Conservation (phyloP, 2,113 vertebrate species). For the Hystrix cristata region DNA sequence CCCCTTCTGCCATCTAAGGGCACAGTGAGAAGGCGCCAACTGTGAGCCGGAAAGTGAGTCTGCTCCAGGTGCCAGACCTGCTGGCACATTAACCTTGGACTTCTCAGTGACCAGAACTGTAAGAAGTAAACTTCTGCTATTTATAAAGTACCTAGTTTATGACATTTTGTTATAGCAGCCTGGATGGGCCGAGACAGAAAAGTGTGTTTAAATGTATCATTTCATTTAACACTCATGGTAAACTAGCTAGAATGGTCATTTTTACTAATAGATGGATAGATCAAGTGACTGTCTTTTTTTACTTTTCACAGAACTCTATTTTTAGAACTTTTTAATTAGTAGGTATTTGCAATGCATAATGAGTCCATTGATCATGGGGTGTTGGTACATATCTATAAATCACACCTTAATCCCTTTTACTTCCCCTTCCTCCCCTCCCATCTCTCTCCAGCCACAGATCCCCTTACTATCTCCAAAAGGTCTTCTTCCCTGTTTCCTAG, state of each 20-base stretch:
- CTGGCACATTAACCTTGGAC: background rate
- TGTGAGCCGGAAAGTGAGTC: background rate
- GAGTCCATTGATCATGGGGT: background rate
- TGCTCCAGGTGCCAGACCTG: background rate
- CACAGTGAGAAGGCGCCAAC: background rate
- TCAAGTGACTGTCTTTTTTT: background rate
- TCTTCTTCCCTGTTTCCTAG: background rate
- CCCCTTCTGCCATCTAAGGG: background rate
- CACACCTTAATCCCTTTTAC: background rate
- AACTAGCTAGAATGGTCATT: background rate
- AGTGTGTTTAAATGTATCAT: background rate
- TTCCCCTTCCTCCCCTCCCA: background rate
- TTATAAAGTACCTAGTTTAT: background rate
- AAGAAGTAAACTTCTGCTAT: background rate
- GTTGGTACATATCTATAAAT: background rate
- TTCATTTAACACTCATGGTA: conserved; percentile 16
- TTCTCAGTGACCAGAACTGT: background rate
- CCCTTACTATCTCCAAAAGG: background rate
- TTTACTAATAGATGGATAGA: background rate
- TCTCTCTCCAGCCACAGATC: background rate
- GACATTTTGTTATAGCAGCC: background rate
- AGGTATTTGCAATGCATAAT: background rate
- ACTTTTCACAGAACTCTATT: background rate
- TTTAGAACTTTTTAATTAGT: background rate
- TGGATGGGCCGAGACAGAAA: background rate